These are phyloP conservation scores for Herminia tarsipennalis DNA, from an alignment of 2,888 invertebrate genomes.

Conservation along the genomic window DNA sequence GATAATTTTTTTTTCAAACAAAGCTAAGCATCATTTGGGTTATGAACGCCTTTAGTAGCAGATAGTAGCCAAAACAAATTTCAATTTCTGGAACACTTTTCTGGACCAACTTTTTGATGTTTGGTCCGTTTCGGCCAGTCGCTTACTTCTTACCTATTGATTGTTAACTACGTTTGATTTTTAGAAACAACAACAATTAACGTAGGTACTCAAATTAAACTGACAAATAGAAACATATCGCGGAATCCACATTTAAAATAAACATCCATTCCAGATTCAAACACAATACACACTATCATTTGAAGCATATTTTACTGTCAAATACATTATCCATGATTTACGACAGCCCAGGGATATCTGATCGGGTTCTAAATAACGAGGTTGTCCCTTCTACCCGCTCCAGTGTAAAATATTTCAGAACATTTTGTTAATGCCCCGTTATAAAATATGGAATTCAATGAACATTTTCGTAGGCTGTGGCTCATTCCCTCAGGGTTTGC, in stretches of 20 bases:
- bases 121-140: no score
- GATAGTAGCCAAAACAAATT: no score
- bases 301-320: constrained; percentile 46
- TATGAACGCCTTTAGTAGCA: no score
- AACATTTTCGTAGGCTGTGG: constrained; percentile 20
- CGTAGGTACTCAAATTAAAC: not conserved
- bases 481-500: constrained; percentile 6
- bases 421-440: constrained; percentile 1
- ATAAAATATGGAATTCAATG: not conserved
- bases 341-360: constrained; percentile 37
- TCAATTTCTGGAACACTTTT: no score
- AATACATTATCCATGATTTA: constrained; percentile 48
- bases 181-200: not conserved
- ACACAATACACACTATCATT: constrained; percentile 32
- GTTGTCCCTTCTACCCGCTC: constrained; percentile 27
- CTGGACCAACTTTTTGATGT: no score
- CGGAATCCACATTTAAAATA: not conserved
- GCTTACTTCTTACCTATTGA: no score
- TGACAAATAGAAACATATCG: not conserved
- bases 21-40: no score
- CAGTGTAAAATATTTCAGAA: constrained; percentile 19
- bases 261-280: constrained; percentile 20
- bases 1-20: not conserved
- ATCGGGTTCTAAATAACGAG: constrained; percentile 40
- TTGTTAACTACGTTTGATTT: not conserved